These are phyloP conservation scores for Chesias legatella DNA, from an alignment of 2,888 invertebrate species.

Conservation along the genomic window DNA sequence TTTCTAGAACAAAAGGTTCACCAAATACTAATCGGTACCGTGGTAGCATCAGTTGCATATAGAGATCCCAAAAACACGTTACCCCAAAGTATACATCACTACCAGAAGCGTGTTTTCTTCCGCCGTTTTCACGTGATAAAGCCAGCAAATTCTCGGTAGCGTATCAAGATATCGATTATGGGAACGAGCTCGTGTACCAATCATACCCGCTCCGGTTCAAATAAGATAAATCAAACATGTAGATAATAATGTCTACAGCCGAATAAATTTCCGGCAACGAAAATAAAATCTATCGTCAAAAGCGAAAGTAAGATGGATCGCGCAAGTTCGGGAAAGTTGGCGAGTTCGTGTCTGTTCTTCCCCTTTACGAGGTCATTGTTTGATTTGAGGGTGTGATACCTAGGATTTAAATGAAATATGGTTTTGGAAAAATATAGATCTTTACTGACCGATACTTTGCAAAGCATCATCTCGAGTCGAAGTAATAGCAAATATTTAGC, in stretches of 20 bases:
- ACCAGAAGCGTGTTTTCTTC: too few species aligned
- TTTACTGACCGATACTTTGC: too few species aligned
- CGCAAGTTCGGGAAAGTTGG: slow-evolving; percentile 57
- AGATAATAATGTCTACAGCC: slow-evolving; percentile 45
- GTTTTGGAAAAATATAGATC: too few species aligned
- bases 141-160: slow-evolving; percentile 15
- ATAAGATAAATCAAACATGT: slow-evolving; percentile 39
- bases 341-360: slow-evolving; percentile 23
- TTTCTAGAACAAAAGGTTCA: too few species aligned
- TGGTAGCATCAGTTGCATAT: too few species aligned
- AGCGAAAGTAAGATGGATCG: slow-evolving; percentile 72
- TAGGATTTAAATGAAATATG: slow-evolving; percentile 4
- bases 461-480: too few species aligned
- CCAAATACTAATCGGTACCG: too few species aligned
- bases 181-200: slow-evolving; percentile 29
- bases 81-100: too few species aligned
- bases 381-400: slow-evolving; percentile 9
- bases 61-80: too few species aligned
- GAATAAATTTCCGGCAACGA: slow-evolving; percentile 43
- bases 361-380: slow-evolving; percentile 16
- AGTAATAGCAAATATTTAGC: too few species aligned
- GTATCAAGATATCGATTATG: slow-evolving; percentile 30
- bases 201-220: slow-evolving; percentile 28
- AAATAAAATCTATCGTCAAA: slow-evolving; percentile 62
- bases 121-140: slow-evolving; percentile 17